Base-by-base conservation (phyloP, 2,888 invertebrate species). In the Orthosia gracilis region DNA sequence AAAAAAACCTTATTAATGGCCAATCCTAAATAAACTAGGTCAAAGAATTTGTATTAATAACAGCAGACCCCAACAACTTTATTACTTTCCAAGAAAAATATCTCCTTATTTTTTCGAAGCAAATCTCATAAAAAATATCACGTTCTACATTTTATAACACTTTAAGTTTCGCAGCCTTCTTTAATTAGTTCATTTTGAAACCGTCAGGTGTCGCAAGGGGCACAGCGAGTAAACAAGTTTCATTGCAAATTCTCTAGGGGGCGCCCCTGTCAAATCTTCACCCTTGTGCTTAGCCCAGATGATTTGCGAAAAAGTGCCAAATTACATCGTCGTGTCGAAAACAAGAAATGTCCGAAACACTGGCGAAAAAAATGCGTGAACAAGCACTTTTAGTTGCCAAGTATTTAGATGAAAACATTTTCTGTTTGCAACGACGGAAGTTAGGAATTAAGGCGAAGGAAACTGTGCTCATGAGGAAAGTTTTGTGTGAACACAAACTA, bases 281-380 rank as follows among this genome's bases (percentile, higher is more conserved):
- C 82, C 85, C 83, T 68, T 71, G 69, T 62, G 70, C 71, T 71
- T 63, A 61, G 69, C 65, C 81, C 66, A 68, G 80, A 87, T 87
- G 87, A 87, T 87, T 87, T 85, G 87, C 87, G 73, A 87, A 84
- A 87, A 87, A 84, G 76, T 86, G 67, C 72, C 78, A 86, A 87
- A 87, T 87, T 87, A 87, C 87, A 82, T 78, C 76, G 85, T 86
- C 82, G 86, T 65, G 86, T 79, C 85, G 81, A 86, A 83, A 82
- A 80, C 80, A 80, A 77, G 82, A 77, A 70, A 76, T 76, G 83
- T 80, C 84, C 84, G 75, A 86, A 84, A 84, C 83, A 80, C 47
- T 72, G 55, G 62, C 58, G 52, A 66, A 78, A 79, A 80, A 85
- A 84, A 73, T 21, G 69, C 45, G 15, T 82, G 82, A 85, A 55